phyloP scores from a whole-genome alignment of 2,113 vertebrate species.

The Spea bombifrons region DNA sequence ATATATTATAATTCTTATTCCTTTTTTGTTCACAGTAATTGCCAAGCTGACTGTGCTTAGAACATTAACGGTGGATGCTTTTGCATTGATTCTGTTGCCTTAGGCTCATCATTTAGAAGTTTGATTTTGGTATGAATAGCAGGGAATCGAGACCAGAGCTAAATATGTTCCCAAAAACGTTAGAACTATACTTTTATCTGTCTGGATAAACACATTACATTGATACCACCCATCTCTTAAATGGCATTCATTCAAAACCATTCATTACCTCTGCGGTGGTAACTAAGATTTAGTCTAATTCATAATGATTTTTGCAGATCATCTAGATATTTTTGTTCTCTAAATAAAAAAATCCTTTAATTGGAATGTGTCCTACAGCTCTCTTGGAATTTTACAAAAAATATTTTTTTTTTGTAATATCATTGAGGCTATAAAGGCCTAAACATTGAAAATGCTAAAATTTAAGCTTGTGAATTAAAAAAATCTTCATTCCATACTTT shows the following conservation, averaged over 20 bases:
- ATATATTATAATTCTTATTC: no score
- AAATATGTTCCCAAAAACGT: slow-evolving; percentile 1
- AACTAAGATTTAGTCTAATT: background rate
- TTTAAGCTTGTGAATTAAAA: no score
- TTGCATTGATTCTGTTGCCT: slow-evolving; percentile 8
- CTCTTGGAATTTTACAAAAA: no score
- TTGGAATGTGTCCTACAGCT: no score
- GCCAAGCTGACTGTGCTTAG: no score
- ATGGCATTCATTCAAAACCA: slow-evolving; percentile 1
- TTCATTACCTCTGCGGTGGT: slow-evolving; percentile 5
- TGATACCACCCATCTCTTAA: background rate
- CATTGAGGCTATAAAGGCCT: no score
- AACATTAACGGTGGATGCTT: no score
- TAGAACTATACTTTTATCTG: slow-evolving; percentile 17
- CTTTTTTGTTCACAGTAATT: no score
- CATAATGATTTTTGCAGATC: slow-evolving; percentile 1
- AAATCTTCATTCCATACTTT: no score
- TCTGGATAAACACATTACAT: slow-evolving; percentile 25
- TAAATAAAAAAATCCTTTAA: no score
- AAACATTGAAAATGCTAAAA: no score
- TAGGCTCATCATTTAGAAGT: slow-evolving; percentile 17
- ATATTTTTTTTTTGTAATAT: no score
- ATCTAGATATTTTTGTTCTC: background rate
- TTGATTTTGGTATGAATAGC: slow-evolving; percentile 7
- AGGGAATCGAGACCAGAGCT: background rate